Evolutionary conservation across 2,113 vertebrate genomes (phyloP).

Genomic region (Australoheros scitulus): DNA sequence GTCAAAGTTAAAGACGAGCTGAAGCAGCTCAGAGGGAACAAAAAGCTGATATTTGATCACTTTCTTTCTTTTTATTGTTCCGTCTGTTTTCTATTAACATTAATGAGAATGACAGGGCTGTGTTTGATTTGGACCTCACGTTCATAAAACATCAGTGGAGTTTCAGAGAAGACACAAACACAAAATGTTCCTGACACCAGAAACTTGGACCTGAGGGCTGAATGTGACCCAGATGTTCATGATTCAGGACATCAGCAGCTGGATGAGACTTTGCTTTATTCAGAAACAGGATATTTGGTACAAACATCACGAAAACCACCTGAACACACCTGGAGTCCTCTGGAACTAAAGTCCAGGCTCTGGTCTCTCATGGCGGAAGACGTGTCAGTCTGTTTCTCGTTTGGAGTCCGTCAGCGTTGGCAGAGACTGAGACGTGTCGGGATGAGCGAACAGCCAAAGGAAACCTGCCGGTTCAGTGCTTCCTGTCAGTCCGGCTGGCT

Average conservation of each 20-base stretch:
- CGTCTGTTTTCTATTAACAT: background rate
- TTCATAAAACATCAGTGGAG: background rate
- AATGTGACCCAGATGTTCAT: constrained; percentile 17
- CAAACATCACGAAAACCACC: constrained; percentile 31
- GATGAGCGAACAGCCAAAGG: background rate
- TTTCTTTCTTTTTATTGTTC: background rate
- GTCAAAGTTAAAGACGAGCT: background rate
- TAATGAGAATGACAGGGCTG: background rate
- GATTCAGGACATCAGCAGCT: constrained; percentile 34
- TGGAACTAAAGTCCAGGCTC: background rate
- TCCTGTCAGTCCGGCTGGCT: constrained; percentile 15
- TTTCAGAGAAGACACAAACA: background rate
- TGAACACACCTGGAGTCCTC: background rate
- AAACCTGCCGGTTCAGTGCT: background rate
- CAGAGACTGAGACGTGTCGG: background rate
- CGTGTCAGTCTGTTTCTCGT: constrained; percentile 4
- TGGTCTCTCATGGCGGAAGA: background rate
- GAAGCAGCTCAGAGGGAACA: background rate
- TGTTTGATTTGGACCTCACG: background rate
- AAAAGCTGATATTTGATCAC: background rate
- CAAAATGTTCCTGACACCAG: background rate
- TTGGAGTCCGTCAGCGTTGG: constrained; percentile 7
- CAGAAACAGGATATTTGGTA: constrained; percentile 46
- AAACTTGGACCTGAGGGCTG: background rate
- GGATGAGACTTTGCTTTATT: constrained; percentile 58